Base-by-base conservation (phyloP, 2,888 invertebrate species). In the Eudemis profundana region DNA sequence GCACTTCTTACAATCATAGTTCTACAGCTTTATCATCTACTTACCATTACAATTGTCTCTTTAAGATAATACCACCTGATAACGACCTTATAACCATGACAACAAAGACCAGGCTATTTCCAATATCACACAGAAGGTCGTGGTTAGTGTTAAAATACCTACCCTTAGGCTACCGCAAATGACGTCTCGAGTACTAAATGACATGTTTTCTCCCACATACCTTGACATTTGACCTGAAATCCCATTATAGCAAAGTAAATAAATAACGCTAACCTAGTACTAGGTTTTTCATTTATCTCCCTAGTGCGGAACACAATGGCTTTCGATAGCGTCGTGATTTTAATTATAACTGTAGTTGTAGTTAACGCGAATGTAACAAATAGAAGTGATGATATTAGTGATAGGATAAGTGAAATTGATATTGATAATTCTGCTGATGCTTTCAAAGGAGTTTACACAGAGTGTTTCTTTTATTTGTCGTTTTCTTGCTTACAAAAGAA, bases 401-500 rank as follows among this genome's bases (percentile, higher is more conserved):
- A 68, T n/a, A 23, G 19, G 17, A 27, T 51, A 21, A 46, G 33
- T 21, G 70, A 72, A 17, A 65, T 57, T 38, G 69, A 68, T 21
- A 69, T 63, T 69, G 72, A 71, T 8, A 73, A 74, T 70, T 73
- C 82, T 5, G 74, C 86, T 75, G 71, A 92, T 83, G 85, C 87
- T 36, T 83, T 94, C 72, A 81, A 92, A 78, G 85, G 93, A 75
- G 86, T 94, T 70, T 93, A 94, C 82, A 67, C 86, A 42, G 85
- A 94, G 69, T 95, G 94, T 74, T 82, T 94, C 47, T 61, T 93
- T 23, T 89, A 91, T 72, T 77, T 94, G 1, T 94, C 94, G 0
- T 90, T 93, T 64, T 78, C 84, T 23, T 95, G 94, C 74, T 82
- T 94, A 21, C 94, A 93, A 75, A 93, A 87, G 68, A 93, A 94